A percentile compares a stretch with the other conserved stretches of the same genome.
These are phyloP conservation scores for Oryzias sinensis DNA, from an alignment of 2,797 vertebrate species.

Conservation along the genomic window DNA sequence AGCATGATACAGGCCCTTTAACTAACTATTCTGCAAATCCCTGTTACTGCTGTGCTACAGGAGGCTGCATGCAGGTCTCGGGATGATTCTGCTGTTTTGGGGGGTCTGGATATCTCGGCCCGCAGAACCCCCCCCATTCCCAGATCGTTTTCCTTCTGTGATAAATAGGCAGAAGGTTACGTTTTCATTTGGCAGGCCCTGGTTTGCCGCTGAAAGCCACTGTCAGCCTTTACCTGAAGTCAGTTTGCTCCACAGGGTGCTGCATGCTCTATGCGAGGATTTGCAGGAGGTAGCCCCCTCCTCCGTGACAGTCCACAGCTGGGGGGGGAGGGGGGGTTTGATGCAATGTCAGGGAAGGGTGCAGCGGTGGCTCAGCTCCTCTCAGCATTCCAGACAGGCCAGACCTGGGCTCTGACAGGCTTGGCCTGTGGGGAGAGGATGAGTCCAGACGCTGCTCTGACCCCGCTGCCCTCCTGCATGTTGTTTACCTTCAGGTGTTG, in stretches of 20 bases:
- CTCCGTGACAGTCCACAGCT: conserved; percentile 60
- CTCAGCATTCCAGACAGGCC: conserved; percentile 61
- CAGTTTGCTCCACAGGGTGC: conserved; percentile 24
- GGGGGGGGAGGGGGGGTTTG: conserved; percentile 40
- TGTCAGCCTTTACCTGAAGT: conserved; percentile 35
- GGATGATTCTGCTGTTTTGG: too few relatives aligned
- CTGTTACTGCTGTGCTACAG: too few relatives aligned
- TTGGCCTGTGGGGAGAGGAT: conserved; percentile 64
- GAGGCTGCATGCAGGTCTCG: too few relatives aligned
- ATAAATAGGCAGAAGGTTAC: too few relatives aligned
- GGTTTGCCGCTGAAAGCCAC: too few relatives aligned
- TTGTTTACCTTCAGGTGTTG: conserved; percentile 74
- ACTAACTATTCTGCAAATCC: too few relatives aligned
- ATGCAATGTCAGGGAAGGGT: conserved; percentile 60
- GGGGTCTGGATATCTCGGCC: too few relatives aligned
- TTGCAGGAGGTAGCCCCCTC: conserved; percentile 37
- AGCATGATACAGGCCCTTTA: too few relatives aligned
- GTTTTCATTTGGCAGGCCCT: too few relatives aligned
- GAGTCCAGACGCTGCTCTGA: conserved; percentile 65
- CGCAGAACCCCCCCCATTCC: too few relatives aligned
- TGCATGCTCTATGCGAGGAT: conserved; percentile 60
- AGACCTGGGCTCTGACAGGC: conserved; percentile 69
- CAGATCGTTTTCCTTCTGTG: too few relatives aligned
- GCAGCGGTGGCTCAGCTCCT: conserved; percentile 51
- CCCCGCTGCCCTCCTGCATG: conserved; percentile 64